Evolutionary conservation across 2,113 vertebrate genomes (phyloP).

Genomic region (Pteruthius melanotis): DNA sequence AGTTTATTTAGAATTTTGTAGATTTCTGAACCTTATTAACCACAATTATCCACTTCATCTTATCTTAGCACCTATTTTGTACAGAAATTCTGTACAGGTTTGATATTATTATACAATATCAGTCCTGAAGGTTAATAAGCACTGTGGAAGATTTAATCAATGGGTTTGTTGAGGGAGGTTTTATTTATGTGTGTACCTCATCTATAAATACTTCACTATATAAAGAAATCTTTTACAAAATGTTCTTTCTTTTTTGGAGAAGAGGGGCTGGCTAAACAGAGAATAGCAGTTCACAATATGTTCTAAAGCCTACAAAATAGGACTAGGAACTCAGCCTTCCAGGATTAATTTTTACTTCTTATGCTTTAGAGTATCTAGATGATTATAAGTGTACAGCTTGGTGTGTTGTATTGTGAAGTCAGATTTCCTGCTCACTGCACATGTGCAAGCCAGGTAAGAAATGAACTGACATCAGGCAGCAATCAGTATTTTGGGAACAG

Average conservation of each 20-base stretch:
- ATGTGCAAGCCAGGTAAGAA: not conserved
- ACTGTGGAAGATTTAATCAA: not conserved
- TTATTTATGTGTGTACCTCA: not conserved
- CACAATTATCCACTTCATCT: not conserved
- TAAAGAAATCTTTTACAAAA: not conserved
- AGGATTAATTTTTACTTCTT: not conserved
- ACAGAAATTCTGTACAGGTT: not conserved
- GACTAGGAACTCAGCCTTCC: not conserved
- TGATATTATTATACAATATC: not conserved
- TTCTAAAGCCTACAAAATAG: not conserved
- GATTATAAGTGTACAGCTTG: not conserved
- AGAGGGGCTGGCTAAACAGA: not conserved
- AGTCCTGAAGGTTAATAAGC: not conserved
- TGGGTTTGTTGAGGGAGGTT: not conserved
- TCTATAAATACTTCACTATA: not conserved
- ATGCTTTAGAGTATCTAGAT: not conserved
- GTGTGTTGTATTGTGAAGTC: not conserved
- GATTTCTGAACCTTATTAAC: not conserved
- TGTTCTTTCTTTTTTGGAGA: not conserved
- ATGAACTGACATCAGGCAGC: not conserved
- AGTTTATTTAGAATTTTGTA: not conserved
- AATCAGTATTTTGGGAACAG: not conserved
- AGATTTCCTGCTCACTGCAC: not conserved
- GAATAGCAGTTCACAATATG: fast-evolving
- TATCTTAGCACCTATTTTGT: not conserved